These are phyloP conservation scores for Rhagoletis zephyria DNA, from an alignment of 1,140 invertebrate species.

Conservation along the genomic window DNA sequence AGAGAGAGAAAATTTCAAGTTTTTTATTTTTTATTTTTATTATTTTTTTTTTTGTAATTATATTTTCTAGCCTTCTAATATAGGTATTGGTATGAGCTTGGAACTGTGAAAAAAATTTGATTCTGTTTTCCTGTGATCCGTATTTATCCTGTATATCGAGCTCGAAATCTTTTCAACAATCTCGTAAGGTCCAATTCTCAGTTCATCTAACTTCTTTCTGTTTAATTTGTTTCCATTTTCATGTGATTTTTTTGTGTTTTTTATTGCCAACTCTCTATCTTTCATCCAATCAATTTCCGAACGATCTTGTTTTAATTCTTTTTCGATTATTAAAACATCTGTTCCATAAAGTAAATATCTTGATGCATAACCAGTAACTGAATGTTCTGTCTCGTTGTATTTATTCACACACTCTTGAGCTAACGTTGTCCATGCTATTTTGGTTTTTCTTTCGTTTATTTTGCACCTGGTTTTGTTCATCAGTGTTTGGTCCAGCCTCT, in stretches of 20 bases:
- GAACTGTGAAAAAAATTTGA: too few species aligned
- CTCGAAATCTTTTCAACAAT: too few species aligned
- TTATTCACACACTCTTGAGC: conserved; percentile 67
- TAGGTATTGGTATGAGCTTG: too few species aligned
- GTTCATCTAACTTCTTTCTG: conserved; percentile 61
- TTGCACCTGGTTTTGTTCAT: conserved; percentile 71
- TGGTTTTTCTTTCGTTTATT: conserved; percentile 57
- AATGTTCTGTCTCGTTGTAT: conserved; percentile 70
- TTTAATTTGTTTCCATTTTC: conserved; percentile 63
- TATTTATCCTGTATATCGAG: too few species aligned
- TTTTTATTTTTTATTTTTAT: too few species aligned
- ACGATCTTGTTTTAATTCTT: conserved; percentile 62
- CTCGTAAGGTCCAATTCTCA: conserved; percentile 59
- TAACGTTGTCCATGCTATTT: conserved; percentile 71
- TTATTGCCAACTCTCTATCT: conserved; percentile 60
- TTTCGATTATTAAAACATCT: conserved; percentile 63
- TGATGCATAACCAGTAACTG: conserved; percentile 67
- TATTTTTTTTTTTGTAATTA: too few species aligned
- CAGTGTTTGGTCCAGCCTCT: conserved; percentile 68
- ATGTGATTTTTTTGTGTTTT: conserved; percentile 59
- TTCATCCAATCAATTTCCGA: conserved; percentile 53
- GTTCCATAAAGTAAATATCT: conserved; percentile 67
- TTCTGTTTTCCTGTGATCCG: too few species aligned
- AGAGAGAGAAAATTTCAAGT: too few species aligned
- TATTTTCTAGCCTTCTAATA: too few species aligned